These are phyloP conservation scores for Brachypodius melanocephalos DNA, from an alignment of 2,113 vertebrate species.

Conservation along the genomic window DNA sequence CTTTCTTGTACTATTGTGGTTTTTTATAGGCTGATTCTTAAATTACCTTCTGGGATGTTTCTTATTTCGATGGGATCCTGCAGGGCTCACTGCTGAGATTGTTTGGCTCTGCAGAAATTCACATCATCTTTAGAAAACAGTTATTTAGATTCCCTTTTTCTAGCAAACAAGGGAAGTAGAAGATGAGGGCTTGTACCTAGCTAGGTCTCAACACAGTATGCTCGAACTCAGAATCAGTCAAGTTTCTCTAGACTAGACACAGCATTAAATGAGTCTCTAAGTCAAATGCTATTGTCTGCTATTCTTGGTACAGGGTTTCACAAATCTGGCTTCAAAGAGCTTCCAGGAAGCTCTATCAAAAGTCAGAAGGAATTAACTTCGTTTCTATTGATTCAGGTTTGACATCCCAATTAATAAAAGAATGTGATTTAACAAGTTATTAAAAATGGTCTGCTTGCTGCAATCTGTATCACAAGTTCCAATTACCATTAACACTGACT, in stretches of 20 bases:
- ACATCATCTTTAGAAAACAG: background rate
- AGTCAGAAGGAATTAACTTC: background rate
- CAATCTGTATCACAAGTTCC: background rate
- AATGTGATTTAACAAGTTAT: background rate
- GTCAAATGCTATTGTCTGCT: background rate
- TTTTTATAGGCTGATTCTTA: background rate
- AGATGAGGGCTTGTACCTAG: background rate
- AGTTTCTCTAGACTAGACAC: background rate
- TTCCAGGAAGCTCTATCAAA: background rate
- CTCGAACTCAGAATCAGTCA: background rate
- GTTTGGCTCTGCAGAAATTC: background rate
- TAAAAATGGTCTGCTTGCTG: background rate
- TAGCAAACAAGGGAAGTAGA: background rate
- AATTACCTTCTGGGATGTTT: background rate
- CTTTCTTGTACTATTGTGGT: background rate
- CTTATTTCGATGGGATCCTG: background rate
- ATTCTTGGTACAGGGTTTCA: background rate
- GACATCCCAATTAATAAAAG: background rate
- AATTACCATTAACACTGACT: background rate
- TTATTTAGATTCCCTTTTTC: background rate
- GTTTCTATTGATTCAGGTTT: background rate
- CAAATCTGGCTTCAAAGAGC: background rate
- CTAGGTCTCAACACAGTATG: background rate
- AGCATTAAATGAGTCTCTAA: background rate
- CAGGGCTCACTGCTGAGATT: background rate